These are phyloP conservation scores for Polyommatus icarus DNA, from an alignment of 2,888 invertebrate genomes.

Conservation along the genomic window DNA sequence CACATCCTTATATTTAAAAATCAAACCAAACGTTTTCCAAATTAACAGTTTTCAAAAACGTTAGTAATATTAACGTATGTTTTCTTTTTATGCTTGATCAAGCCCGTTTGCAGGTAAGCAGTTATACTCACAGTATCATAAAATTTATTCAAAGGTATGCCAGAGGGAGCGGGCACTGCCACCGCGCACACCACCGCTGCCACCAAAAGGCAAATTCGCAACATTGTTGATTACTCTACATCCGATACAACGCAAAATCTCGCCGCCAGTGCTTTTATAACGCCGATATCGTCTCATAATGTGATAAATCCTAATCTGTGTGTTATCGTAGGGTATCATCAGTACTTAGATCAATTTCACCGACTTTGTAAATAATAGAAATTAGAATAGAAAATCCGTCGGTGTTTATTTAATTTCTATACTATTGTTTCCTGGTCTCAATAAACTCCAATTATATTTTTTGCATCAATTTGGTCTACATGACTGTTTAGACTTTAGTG, in stretches of 20 bases:
- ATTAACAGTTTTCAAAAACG: too few species aligned
- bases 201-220: conserved; percentile 22
- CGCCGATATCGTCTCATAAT: neutral
- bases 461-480: too few species aligned
- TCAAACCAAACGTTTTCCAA: too few species aligned
- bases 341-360: neutral
- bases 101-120: too few species aligned
- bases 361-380: neutral
- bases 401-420: neutral
- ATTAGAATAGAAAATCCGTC: neutral
- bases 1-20: too few species aligned
- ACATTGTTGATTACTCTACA: conserved; percentile 1
- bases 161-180: conserved; percentile 12
- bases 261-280: conserved; percentile 9
- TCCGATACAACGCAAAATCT: neutral
- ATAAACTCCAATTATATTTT: too few species aligned
- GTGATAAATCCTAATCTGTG: conserved; percentile 4
- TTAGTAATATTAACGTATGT: too few species aligned
- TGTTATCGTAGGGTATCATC: neutral
- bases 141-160: neutral
- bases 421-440: neutral
- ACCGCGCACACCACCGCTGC: neutral
- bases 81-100: too few species aligned
- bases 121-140: conserved; percentile 27
- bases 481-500: too few species aligned